phyloP scores from a whole-genome alignment of 2,113 vertebrate species.

The Vicugna pacos region DNA sequence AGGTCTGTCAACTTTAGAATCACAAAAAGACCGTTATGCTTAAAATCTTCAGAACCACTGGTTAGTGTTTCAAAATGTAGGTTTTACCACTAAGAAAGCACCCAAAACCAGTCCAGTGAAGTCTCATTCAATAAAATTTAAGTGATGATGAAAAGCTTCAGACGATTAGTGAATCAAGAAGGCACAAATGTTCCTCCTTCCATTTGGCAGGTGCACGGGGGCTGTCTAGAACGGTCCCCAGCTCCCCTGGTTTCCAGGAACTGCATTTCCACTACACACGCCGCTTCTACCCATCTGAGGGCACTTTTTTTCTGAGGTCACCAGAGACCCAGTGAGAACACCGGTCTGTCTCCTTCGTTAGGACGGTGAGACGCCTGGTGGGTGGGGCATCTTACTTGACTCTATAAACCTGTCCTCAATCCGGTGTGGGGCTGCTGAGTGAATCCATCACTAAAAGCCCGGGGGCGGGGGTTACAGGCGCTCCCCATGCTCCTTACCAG shows the following conservation, averaged over 20 bases:
- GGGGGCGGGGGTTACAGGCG: too few species aligned
- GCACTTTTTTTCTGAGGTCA: too few species aligned
- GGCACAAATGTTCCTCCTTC: background rate
- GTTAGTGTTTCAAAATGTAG: background rate
- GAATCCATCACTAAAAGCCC: background rate
- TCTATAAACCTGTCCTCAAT: background rate
- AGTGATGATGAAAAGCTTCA: background rate
- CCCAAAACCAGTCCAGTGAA: background rate
- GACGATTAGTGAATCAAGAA: background rate
- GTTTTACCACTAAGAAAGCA: background rate
- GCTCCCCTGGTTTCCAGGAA: too few species aligned
- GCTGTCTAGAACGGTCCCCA: fast-evolving
- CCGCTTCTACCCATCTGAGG: background rate
- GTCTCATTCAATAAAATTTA: background rate
- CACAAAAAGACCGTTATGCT: background rate
- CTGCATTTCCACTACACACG: too few species aligned
- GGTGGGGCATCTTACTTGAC: background rate
- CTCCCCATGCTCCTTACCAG: too few species aligned
- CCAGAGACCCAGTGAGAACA: background rate
- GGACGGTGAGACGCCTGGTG: fast-evolving
- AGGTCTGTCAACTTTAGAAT: background rate
- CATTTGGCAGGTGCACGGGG: fast-evolving
- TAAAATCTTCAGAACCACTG: background rate
- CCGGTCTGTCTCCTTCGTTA: background rate
- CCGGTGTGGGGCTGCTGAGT: fast-evolving